Evolutionary conservation across 2,113 vertebrate genomes (phyloP), one percentile per base, ranked within the genome.

Genomic region (Lamprologus speciosus): DNA sequence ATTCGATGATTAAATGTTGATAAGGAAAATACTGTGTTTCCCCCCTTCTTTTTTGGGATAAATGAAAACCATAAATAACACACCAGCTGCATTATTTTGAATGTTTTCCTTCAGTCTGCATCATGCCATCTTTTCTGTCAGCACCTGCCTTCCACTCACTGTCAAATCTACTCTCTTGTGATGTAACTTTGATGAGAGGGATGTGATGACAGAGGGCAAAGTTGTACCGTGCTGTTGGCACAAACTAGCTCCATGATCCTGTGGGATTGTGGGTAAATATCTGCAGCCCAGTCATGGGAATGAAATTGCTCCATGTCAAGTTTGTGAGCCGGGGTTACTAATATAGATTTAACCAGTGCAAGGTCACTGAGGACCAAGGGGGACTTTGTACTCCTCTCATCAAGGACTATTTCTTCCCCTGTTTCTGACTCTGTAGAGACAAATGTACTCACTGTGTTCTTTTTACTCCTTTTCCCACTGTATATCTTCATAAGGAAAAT

Each of bases 231-330:
- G 35, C 87, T 89, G 70, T 89, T 84, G 80, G 83, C 82, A 91
- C 89, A 94, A 80, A 80, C 75, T 85, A 92, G 81, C 86, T 94
- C 92, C 65, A 54, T 75, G 83, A 88, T 55, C 89, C 92, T 63
- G 80, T 91, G 91, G 93, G 89, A 94, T 93, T 96, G 89, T 95
- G 95, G 92, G 94, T 95, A 94, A 95, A 96, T 96, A 95, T 93
- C 89, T 94, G 80, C 63, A 87, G 81, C 86, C 82, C 90, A 96
- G 92, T 93, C 94, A 94, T 96, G 95, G 94, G 95, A 95, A 95
- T 91, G 81, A 94, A 95, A 93, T 85, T 84, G 73, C 79, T 89
- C 33, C 81, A 86, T 88, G 86, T 93, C 87, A 89, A 89, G 87
- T 89, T 85, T 63, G 51, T 86, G 90, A 90, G 63, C 73, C 1